These are phyloP conservation scores for Hirundo rustica DNA, from an alignment of 2,797 vertebrate genomes.

Conservation along the genomic window DNA sequence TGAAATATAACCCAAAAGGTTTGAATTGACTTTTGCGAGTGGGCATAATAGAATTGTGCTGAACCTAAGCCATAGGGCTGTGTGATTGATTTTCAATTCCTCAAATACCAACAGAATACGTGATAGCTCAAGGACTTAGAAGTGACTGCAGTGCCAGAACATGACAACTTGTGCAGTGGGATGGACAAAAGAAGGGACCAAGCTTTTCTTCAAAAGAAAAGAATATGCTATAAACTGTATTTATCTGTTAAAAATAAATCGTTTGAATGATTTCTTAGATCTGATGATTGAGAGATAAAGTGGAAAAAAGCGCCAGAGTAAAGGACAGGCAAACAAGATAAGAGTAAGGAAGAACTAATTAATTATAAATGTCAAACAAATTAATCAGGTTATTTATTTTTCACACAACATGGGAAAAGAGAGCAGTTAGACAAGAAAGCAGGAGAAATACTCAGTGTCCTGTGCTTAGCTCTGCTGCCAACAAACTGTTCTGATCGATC, in stretches of 20 bases:
- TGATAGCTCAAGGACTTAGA: constrained; percentile 34
- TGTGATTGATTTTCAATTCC: constrained; percentile 64
- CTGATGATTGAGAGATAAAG: neutral
- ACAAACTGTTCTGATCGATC: neutral
- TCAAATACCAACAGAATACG: constrained; percentile 46
- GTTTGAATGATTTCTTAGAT: constrained; percentile 31
- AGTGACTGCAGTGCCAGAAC: constrained; percentile 3
- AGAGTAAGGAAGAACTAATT: constrained; percentile 30
- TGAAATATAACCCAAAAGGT: constrained; percentile 60
- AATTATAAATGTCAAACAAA: constrained; percentile 35
- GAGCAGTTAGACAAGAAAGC: constrained; percentile 14
- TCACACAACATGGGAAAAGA: neutral
- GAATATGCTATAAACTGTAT: neutral
- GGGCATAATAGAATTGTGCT: constrained; percentile 59
- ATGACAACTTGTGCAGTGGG: constrained; percentile 1
- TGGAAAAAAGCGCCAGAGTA: neutral
- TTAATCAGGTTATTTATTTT: constrained; percentile 38
- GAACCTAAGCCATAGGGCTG: constrained; percentile 47
- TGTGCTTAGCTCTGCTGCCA: constrained; percentile 7
- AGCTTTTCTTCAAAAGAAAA: neutral
- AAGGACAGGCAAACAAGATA: constrained; percentile 12
- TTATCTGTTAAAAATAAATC: neutral
- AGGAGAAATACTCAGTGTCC: constrained; percentile 9
- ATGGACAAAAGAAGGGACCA: constrained; percentile 13
- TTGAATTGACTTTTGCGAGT: constrained; percentile 56